phyloP scores from a whole-genome alignment of 2,113 vertebrate species.

The Kryptolebias marmoratus region DNA sequence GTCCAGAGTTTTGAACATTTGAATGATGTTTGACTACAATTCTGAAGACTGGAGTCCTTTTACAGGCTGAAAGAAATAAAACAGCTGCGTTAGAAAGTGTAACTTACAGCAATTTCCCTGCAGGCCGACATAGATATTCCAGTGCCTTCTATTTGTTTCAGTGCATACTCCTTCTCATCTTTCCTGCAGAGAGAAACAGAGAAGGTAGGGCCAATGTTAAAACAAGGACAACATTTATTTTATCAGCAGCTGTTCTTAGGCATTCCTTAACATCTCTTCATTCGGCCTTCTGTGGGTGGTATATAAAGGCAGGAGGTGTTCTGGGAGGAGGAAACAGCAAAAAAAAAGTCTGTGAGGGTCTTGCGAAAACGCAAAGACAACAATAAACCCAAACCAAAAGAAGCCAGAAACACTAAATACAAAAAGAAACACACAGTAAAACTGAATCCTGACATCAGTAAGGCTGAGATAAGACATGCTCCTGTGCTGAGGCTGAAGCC shows the following conservation, averaged over 20 bases:
- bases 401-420: too few species aligned
- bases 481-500: background rate
- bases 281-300: background rate
- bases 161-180: constrained; percentile 98
- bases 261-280: background rate
- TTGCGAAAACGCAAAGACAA: too few species aligned
- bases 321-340: background rate
- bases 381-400: too few species aligned
- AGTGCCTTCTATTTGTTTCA: constrained; percentile 99
- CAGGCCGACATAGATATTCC: constrained; percentile 99
- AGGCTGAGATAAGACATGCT: too few species aligned
- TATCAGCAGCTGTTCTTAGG: background rate
- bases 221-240: constrained; percentile 7
- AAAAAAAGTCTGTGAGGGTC: background rate
- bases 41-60: background rate
- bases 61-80: background rate
- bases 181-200: constrained; percentile 84
- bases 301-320: constrained; percentile 1
- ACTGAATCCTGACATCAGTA: too few species aligned
- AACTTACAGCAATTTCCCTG: constrained; percentile 99
- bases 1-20: too few species aligned
- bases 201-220: constrained; percentile 15
- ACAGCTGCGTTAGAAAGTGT: constrained; percentile 13
- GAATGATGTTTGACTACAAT: too few species aligned
- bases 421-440: too few species aligned